Conservation (phyloP, 2,797 vertebrate genomes). For the Sarcophilus harrisii region DNA sequence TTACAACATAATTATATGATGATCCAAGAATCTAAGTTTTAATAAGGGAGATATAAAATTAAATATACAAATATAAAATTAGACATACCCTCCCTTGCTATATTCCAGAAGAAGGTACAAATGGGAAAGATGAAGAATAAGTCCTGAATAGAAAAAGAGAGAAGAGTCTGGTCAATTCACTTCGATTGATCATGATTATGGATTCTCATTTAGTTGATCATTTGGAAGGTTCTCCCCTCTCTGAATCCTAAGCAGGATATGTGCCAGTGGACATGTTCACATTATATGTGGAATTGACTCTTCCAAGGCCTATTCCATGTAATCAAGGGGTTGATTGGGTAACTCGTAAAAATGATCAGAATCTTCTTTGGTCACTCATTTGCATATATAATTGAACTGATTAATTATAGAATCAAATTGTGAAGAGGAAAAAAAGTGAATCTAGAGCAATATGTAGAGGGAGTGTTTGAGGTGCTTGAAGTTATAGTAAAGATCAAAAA, state of each 20-base stretch:
- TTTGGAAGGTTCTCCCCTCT: too few relatives aligned
- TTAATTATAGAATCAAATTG: not conserved
- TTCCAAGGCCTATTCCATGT: not conserved
- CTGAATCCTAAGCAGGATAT: not conserved
- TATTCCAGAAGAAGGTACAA: too few relatives aligned
- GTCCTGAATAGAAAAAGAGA: conserved; percentile 61
- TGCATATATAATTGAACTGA: not conserved
- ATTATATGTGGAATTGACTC: not conserved
- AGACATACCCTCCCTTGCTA: not conserved
- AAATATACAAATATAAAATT: conserved; percentile 54
- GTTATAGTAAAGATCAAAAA: not conserved
- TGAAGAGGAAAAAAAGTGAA: not conserved
- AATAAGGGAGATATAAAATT: conserved; percentile 59
- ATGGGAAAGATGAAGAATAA: not conserved
- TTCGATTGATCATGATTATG: too few relatives aligned
- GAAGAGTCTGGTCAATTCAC: not conserved
- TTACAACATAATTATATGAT: conserved; percentile 15
- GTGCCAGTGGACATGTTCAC: not conserved
- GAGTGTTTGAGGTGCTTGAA: not conserved
- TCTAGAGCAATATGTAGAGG: not conserved
- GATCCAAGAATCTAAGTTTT: conserved; percentile 51
- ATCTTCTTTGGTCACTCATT: not conserved
- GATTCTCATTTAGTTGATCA: too few relatives aligned
- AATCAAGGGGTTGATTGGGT: too few relatives aligned
- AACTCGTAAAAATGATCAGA: not conserved